Conservation (phyloP, 2,888 invertebrate genomes). For the Strigamia transsilvanica region DNA sequence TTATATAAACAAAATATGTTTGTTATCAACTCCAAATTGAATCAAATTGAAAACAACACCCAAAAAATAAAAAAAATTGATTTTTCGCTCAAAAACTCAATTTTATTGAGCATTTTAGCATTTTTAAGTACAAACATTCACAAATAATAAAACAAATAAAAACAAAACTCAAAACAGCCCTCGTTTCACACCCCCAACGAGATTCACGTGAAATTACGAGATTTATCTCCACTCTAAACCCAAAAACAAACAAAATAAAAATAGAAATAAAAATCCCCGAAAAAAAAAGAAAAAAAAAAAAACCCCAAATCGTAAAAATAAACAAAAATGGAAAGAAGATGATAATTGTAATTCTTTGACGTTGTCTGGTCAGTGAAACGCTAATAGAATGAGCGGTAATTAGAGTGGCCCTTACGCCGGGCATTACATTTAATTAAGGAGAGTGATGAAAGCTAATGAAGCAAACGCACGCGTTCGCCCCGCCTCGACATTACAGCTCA, state of each 20-base stretch:
- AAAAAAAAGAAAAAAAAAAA: conserved; percentile 5
- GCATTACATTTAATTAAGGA: conserved; percentile 54
- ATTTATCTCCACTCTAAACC: neutral
- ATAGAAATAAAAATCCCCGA: neutral
- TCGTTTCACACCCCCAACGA: neutral
- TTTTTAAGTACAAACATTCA: too few species aligned
- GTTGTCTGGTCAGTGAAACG: conserved; percentile 52
- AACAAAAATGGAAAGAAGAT: conserved; percentile 34
- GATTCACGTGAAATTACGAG: neutral
- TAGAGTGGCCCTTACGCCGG: conserved; percentile 52
- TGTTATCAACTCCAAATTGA: too few species aligned
- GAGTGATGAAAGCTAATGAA: conserved; percentile 54
- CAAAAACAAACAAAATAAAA: neutral
- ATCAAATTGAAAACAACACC: too few species aligned
- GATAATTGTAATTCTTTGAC: conserved; percentile 38
- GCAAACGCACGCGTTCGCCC: conserved; percentile 49
- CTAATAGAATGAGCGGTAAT: conserved; percentile 54
- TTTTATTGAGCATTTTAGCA: too few species aligned
- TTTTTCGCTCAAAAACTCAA: too few species aligned
- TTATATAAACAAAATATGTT: too few species aligned
- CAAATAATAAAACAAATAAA: too few species aligned
- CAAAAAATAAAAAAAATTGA: too few species aligned
- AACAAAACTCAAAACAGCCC: too few species aligned
- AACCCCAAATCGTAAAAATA: neutral
- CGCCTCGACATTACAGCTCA: conserved; percentile 50